Evolutionary conservation across 2,888 invertebrate species (phyloP), one percentile per base, ranked within the genome.

Genomic region (Ectobius pallidus): DNA sequence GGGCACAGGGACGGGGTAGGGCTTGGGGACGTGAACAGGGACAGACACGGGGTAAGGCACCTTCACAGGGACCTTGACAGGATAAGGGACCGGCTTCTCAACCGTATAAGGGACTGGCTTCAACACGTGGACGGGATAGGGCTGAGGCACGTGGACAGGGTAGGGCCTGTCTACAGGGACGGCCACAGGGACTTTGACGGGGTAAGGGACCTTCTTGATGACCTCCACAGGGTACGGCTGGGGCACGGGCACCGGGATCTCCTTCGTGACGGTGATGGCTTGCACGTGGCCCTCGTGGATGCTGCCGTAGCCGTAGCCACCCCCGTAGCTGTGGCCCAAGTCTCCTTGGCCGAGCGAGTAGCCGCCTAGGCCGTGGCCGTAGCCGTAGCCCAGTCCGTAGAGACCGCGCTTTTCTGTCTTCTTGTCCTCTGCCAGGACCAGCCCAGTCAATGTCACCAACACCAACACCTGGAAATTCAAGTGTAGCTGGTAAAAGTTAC

Each of bases 81-180:
- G 73, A 14, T 73, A 73, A 0, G 75, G 73, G 9, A 71, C 63
- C 30, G 73, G 73, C 34, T 58, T 70, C 55, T 71, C 73, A 1
- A 75, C 89, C 22, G 89, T 86, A 27, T 94, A 68, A 2, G 79
- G 79, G 20, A 79, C 77, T 20, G 75, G 78, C 69, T 77, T 79
- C 73, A 78, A 78, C 1, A 80, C 79, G 20, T 77, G 75, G 1
- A 75, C 75, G 18, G 75, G 73, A 32, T 74, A 73, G n/a, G 76
- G 75, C 77, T 89, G 89, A 44, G 91, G 91, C 75, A 92, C 89
- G 80, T 92, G 73, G 27, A 75, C 73, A 18, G 72, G 75, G 70
- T 73, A 75, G 14, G 73, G 75, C 27, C 71, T 73, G 65, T 72
- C 92, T 27, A 89, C 88, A 9, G 73, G 76, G 3, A 74, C 74